phyloP scores from a whole-genome alignment of 2,113 vertebrate species.

The Mormyrus iriodes region DNA sequence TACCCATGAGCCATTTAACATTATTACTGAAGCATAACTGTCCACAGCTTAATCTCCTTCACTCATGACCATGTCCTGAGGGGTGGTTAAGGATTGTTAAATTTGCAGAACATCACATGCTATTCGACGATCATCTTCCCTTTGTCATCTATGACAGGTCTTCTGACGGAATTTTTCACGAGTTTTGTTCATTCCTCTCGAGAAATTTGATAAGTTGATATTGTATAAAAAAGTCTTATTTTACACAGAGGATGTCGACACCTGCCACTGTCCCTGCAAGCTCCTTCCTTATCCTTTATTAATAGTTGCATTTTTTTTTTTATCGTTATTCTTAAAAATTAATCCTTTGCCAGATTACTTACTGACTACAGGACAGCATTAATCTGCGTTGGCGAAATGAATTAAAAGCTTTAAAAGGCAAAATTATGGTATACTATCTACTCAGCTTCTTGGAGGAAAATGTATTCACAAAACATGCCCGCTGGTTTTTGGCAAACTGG shows the following conservation, averaged over 20 bases:
- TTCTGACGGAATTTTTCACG: not conserved
- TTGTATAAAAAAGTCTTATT: not conserved
- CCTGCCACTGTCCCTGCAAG: too few relatives aligned
- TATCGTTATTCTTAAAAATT: not conserved
- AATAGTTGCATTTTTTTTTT: not conserved
- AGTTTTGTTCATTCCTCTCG: not conserved
- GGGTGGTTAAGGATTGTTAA: not conserved
- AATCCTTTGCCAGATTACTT: not conserved
- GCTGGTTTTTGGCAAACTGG: not conserved
- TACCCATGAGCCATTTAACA: not conserved
- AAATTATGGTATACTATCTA: not conserved
- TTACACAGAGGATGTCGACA: not conserved
- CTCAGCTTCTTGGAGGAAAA: not conserved
- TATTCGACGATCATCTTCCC: not conserved
- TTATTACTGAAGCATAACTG: conserved; percentile 6
- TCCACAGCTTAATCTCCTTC: not conserved
- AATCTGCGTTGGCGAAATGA: not conserved
- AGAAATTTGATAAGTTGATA: not conserved
- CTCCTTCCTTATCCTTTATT: too few relatives aligned
- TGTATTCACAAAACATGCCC: not conserved
- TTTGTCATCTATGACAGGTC: not conserved
- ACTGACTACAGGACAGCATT: not conserved
- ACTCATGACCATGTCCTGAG: not conserved
- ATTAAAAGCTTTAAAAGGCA: not conserved
- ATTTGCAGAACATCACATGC: not conserved